phyloP scores from a whole-genome alignment of 2,797 vertebrate species.

The Liparis tanakae region DNA sequence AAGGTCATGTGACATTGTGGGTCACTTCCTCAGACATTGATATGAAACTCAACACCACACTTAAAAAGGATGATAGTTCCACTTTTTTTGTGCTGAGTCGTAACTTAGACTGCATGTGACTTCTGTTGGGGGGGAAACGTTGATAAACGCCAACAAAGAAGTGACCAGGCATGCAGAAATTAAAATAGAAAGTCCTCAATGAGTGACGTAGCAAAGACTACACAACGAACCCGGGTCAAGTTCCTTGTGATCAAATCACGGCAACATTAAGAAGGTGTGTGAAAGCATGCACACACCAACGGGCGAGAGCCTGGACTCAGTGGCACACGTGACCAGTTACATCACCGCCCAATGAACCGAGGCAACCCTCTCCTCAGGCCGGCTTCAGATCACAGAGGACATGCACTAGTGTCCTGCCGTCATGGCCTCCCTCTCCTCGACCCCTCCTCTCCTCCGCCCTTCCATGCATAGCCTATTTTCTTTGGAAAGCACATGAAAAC shows the following conservation, averaged over 20 bases:
- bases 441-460: not conserved
- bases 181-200: conserved; percentile 17
- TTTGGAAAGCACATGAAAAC: conserved; percentile 9
- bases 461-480: conserved; percentile 2
- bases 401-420: conserved; percentile 29
- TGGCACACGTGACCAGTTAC: conserved; percentile 47
- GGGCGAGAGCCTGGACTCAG: conserved; percentile 20
- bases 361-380: conserved; percentile 31
- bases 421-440: conserved; percentile 11
- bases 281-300: conserved; percentile 13
- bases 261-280: conserved; percentile 9
- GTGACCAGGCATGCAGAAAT: conserved; percentile 13
- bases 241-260: conserved; percentile 11
- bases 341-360: conserved; percentile 46
- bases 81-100: conserved; percentile 81
- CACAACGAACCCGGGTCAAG: not conserved
- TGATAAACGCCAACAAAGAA: conserved; percentile 28
- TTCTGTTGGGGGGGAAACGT: conserved; percentile 26
- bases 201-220: not conserved
- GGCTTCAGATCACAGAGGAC: conserved; percentile 30
- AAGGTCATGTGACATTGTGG: conserved; percentile 57
- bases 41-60: conserved; percentile 70
- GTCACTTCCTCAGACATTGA: conserved; percentile 67
- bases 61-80: conserved; percentile 65
- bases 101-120: conserved; percentile 74